Base-by-base conservation (phyloP, 1,140 invertebrate genomes). In the Scaptomyza pallida region DNA sequence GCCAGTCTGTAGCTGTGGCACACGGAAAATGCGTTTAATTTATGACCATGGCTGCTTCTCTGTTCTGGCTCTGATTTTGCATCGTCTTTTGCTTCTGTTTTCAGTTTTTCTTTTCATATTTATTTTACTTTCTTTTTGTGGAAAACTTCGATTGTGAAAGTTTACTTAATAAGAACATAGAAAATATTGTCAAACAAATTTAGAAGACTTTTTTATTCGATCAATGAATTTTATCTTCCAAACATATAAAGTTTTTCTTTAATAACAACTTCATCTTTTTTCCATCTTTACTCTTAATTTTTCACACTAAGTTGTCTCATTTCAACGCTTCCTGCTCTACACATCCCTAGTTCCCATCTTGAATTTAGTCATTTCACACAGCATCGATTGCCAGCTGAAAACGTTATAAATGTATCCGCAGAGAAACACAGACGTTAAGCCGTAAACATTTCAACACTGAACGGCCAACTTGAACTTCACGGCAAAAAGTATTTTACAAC, bases 1-100 rank as follows among this genome's bases (percentile, higher is more conserved):
- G 50, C n/a, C n/a, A 23, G 47, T 54, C 70, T 57, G 69, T 56
- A 44, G 45, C 43, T 59, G 57, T 57, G 62, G 40, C 59, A 59
- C 72, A 63, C 77, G 82, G 78, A 81, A 86, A 88, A 82, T 88
- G 78, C 81, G 57, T 75, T 74, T 69, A 82, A 86, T 86, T 86
- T 86, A 86, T 85, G 50, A 64, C 41, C 50, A 48, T 40, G 57
- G 26, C 45, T n/a, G 33, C 8, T 41, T 69, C 69, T 59, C 45
- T 50, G 52, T 21, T 40, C 26, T 61, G 62, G 12, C 13, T 59
- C 33, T 43, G 63, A 43, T 15, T 47, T 43, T 23, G 59, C 19
- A 19, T 37, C 15, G 52, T 8, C 23, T 30, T 51, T 45, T 64
- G 51, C 16, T 44, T 44, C 21, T 35, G 51, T 72, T 45, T 57